phyloP scores from a whole-genome alignment of 2,797 vertebrate genomes.

The Scomberomorus guttatus region DNA sequence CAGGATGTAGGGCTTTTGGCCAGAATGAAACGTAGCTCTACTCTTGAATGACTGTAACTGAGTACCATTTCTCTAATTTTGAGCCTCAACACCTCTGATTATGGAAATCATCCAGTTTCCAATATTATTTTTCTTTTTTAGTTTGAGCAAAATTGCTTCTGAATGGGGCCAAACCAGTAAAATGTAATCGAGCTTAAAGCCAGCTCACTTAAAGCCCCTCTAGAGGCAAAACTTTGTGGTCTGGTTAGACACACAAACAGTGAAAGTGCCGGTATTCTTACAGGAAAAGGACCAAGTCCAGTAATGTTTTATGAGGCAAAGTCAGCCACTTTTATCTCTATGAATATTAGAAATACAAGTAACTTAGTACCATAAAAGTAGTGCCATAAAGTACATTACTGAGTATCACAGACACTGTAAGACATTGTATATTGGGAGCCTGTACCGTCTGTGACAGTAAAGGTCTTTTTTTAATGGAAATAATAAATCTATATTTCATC shows the following conservation, averaged over 20 bases:
- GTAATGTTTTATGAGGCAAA: slow-evolving; percentile 4
- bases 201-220: not conserved
- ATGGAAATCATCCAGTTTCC: slow-evolving; percentile 17
- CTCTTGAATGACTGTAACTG: slow-evolving; percentile 10
- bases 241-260: slow-evolving; percentile 2
- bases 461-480: slow-evolving; percentile 46
- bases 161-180: slow-evolving; percentile 3
- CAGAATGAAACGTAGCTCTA: slow-evolving; percentile 15
- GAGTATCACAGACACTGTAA: slow-evolving; percentile 33
- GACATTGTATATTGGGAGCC: not conserved
- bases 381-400: slow-evolving; percentile 35
- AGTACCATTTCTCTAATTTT: slow-evolving; percentile 26
- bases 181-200: slow-evolving; percentile 27
- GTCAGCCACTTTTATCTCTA: not conserved
- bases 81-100: not conserved
- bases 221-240: not conserved
- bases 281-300: not conserved
- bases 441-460: slow-evolving; percentile 17
- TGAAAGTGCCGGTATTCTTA: slow-evolving; percentile 2
- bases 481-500: slow-evolving; percentile 56
- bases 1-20: slow-evolving; percentile 31
- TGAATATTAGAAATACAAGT: not conserved
- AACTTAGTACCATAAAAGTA: not conserved
- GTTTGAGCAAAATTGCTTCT: slow-evolving; percentile 10
- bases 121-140: not conserved